These are phyloP conservation scores for Trissolcus brochymenae DNA, from an alignment of 2,888 invertebrate species.

Conservation along the genomic window DNA sequence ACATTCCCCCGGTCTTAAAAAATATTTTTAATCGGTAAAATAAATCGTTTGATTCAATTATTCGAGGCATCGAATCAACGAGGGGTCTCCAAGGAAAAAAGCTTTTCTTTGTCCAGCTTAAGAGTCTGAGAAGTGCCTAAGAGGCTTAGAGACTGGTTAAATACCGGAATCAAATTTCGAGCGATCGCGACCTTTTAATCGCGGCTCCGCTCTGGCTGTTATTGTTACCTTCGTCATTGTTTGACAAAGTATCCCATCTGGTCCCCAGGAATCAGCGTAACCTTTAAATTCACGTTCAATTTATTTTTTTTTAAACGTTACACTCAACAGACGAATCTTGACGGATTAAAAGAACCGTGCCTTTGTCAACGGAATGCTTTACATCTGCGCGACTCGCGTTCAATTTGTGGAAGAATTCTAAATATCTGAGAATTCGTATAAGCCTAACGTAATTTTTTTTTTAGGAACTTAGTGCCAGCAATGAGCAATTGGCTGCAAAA, in stretches of 20 bases:
- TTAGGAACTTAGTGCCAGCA: neutral
- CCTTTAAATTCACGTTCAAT: neutral
- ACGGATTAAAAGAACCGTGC: neutral
- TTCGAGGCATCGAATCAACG: conserved; percentile 46
- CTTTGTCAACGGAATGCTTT: conserved; percentile 26
- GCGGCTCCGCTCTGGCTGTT: conserved; percentile 25
- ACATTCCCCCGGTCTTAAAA: conserved; percentile 65
- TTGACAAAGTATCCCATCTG: conserved; percentile 14
- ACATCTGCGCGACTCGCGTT: conserved; percentile 58
- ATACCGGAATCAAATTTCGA: conserved; percentile 58
- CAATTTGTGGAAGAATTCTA: conserved; percentile 69
- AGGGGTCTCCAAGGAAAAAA: conserved; percentile 61
- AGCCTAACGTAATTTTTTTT: neutral
- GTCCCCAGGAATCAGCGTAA: neutral
- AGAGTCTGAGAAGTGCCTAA: conserved; percentile 73
- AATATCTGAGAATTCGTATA: conserved; percentile 1
- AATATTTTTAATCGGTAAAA: conserved; percentile 76
- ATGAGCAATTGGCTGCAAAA: conserved; percentile 10
- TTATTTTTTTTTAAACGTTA: neutral
- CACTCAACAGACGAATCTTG: neutral
- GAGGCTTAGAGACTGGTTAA: conserved; percentile 71
- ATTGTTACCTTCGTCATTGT: conserved; percentile 37
- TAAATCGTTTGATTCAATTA: conserved; percentile 73
- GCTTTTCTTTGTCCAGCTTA: conserved; percentile 73
- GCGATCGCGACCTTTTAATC: conserved; percentile 57